Base-by-base conservation (phyloP, 2,888 invertebrate genomes). In the Chaetogeoica ovagalla region DNA sequence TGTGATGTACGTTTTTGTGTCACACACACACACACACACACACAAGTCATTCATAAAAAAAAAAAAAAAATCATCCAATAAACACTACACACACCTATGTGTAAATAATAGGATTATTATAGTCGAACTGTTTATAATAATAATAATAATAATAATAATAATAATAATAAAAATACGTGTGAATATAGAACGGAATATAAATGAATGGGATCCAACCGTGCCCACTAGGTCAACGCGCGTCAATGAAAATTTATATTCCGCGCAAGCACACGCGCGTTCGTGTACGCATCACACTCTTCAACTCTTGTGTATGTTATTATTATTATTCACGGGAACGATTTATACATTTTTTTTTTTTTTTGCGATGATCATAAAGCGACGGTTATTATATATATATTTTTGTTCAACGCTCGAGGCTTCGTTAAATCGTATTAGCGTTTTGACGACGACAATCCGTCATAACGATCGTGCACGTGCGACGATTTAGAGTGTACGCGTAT, bases 31-130 rank as follows among this genome's bases (percentile, higher is more conserved):
- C 62, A 69, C 77, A 77, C 75, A 59, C 57, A 9, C 43, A 4
- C 30, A 60, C 63, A 63, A 66, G 59, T 63, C 77, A 79, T 79
- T 79, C 77, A 79, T 79, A 63, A 79, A 79, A 76, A 76, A 62
- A 55, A 76, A 76, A 73, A 55, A 4, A 43, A 7, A 65, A 63
- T 0, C 59, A 63, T 0, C 59, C 68, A 68, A 69, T 21, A 77
- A 77, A 43, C 43, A 9, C 43, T 9, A 9, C 43, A 69, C 77
- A 73, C 63, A 48, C 39, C n/a, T 59, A 70, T 70, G 55, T 79
- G 55, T 79, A 70, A 63, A 79, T 77, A 77, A 70, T 70, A 62
- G 69, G 68, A 69, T 77, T 70, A 70, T 39, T 43, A 66, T 39
- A 52, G 60, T 70, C 62, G 63, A 63, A 70, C 62, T 70, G 48